These are phyloP conservation scores for Neopipo cinnamomea DNA, from an alignment of 2,113 vertebrate species.

Conservation along the genomic window DNA sequence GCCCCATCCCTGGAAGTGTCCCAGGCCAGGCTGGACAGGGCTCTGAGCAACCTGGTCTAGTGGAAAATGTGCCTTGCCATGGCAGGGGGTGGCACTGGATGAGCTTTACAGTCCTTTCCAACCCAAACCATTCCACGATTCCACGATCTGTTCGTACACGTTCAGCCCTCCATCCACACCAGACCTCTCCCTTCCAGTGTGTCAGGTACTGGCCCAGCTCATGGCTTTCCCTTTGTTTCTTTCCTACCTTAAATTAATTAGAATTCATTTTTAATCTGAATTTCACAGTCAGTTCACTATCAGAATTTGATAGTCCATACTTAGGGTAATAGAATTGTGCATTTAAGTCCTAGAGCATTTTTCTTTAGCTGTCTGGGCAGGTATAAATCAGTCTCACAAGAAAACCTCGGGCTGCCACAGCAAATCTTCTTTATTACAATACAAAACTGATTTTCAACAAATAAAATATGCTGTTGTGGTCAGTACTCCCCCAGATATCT, in stretches of 20 bases:
- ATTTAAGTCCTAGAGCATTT: conserved; percentile 6
- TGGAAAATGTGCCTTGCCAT: neutral
- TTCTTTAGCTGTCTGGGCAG: conserved; percentile 28
- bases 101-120: neutral
- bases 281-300: neutral
- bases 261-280: conserved; percentile 11
- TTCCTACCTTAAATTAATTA: neutral
- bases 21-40: neutral
- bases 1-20: neutral
- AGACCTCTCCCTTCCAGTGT: neutral
- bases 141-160: neutral
- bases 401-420: neutral
- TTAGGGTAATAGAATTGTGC: neutral
- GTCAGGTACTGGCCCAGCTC: neutral
- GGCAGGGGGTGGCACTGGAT: neutral
- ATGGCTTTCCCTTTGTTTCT: neutral
- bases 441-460: conserved; percentile 48
- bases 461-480: conserved; percentile 54
- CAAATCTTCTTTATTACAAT: conserved; percentile 48
- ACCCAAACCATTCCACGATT: neutral
- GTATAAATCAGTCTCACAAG: conserved; percentile 22
- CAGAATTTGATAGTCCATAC: neutral
- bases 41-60: neutral
- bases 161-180: rapidly evolving
- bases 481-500: neutral